Percentiles rank a stretch among this genome's conserved stretches.
Conservation (phyloP, 2,113 vertebrate species). For the Malaclemys terrapin region DNA sequence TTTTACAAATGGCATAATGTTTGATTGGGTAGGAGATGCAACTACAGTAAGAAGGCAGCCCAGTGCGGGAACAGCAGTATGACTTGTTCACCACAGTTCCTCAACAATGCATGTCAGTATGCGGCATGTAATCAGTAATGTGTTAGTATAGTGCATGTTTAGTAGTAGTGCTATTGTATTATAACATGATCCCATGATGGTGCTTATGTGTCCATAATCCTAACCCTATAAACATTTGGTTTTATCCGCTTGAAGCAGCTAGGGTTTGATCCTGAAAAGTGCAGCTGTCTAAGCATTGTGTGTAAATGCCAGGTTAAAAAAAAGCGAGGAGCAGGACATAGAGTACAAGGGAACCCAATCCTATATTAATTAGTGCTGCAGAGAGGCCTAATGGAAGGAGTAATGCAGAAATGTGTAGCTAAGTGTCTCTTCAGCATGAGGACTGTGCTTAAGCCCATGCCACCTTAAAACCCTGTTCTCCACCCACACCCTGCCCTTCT, state of each 20-base stretch:
- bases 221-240: slow-evolving; percentile 4
- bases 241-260: neutral
- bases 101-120: neutral
- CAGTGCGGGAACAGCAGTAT: neutral
- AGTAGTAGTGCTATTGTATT: slow-evolving; percentile 9
- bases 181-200: slow-evolving; percentile 1
- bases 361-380: rapidly evolving
- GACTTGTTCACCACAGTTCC: neutral
- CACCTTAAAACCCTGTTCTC: neutral
- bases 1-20: neutral
- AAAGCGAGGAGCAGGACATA: neutral
- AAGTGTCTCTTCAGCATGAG: neutral
- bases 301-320: slow-evolving; percentile 15
- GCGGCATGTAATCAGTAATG: neutral
- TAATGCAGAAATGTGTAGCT: neutral
- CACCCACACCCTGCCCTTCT: neutral
- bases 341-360: neutral
- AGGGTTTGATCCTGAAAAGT: neutral
- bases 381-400: rapidly evolving
- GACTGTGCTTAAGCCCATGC: neutral
- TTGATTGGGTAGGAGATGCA: neutral
- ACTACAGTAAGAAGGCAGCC: neutral
- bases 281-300: slow-evolving; percentile 19
- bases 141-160: neutral
- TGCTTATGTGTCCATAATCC: slow-evolving; percentile 9